Evolutionary conservation across 1,140 invertebrate genomes (phyloP), one percentile per base, ranked within the genome.

Genomic region (Calephelis virginiensis): DNA sequence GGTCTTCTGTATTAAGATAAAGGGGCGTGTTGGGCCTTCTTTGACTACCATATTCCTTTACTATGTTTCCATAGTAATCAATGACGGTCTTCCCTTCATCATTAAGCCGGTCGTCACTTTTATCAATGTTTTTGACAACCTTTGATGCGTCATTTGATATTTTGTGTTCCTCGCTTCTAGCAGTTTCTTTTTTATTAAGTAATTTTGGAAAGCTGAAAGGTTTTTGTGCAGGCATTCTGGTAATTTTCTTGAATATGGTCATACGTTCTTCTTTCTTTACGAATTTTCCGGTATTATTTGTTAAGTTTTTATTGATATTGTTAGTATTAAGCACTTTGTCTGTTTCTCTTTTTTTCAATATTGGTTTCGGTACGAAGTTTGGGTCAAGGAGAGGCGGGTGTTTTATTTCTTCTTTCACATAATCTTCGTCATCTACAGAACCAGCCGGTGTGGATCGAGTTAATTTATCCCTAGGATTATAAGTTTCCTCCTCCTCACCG

Each of bases 31-130:
- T 79, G 6, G 93, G 81, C 72, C 91, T 93, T 73, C 93, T 94
- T 28, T 89, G 85, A 67, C 80, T 87, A 43, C 93, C 93, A 63
- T 94, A 94, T 82, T 95, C 94, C 68, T 93, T 94, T 2, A 97
- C 95, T 65, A 97, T 94, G 80, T 96, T 95, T 14, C 95, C 95
- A 71, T 97, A 97, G 79, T 96, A 95, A 89, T 95, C 95, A 13
- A 95, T 94, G 0, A 95, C 93, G 1, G 94, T 94, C 78, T 94
- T 94, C 0, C 93, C 87, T 80, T 94, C 94, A 71, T 95, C 94
- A 71, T 92, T 81, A 12, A 89, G 67, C 74, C 81, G 81, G 17
- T 92, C 85, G 63, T 81, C 80, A 63, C 71, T 71, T 75, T 76
- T 75, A 67, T 89, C 80, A 38, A 47, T 62, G 80, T 83, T 83